Percentiles rank a stretch among this genome's conserved stretches.
Conservation (phyloP, 2,797 vertebrate species). For the Sebastes itinus region DNA sequence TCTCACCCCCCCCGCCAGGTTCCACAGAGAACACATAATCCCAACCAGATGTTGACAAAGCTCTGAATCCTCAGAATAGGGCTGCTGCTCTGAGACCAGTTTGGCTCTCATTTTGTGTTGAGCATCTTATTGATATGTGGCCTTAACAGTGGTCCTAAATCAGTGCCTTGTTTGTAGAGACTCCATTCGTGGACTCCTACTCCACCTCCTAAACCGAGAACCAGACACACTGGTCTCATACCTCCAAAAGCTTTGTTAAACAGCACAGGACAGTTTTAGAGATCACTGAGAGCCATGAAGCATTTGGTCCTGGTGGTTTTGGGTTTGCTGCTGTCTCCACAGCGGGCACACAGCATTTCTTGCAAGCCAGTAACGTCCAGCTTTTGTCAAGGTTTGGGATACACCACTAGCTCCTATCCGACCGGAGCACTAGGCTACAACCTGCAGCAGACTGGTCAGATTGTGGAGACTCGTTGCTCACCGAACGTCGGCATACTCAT, state of each 20-base stretch:
- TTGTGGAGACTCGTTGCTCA: conserved; percentile 67
- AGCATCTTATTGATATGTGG: conserved; percentile 8
- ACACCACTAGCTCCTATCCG: conserved; percentile 52
- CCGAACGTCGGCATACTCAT: conserved; percentile 42
- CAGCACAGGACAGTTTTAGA: not conserved
- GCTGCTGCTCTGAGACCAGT: conserved; percentile 59
- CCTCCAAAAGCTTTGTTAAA: not conserved
- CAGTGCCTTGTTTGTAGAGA: conserved; percentile 32
- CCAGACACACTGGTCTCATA: not conserved
- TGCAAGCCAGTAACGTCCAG: conserved; percentile 56
- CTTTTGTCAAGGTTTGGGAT: conserved; percentile 68
- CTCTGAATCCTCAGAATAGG: not conserved
- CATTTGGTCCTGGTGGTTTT: conserved; percentile 18
- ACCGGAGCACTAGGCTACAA: conserved; percentile 31
- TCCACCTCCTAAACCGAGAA: conserved; percentile 51
- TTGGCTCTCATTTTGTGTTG: conserved; percentile 2
- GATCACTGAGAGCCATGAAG: conserved; percentile 34
- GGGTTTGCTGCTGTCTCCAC: conserved; percentile 29
- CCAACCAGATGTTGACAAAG: conserved; percentile 52
- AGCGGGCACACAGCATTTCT: not conserved
- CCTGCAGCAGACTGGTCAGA: conserved; percentile 53
- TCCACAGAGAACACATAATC: conserved; percentile 19
- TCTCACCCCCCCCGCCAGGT: not conserved
- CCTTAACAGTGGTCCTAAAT: conserved; percentile 26
- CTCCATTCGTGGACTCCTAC: conserved; percentile 45